These are phyloP conservation scores for Loripinus fragilis DNA, from an alignment of 2,888 invertebrate species.

Conservation along the genomic window DNA sequence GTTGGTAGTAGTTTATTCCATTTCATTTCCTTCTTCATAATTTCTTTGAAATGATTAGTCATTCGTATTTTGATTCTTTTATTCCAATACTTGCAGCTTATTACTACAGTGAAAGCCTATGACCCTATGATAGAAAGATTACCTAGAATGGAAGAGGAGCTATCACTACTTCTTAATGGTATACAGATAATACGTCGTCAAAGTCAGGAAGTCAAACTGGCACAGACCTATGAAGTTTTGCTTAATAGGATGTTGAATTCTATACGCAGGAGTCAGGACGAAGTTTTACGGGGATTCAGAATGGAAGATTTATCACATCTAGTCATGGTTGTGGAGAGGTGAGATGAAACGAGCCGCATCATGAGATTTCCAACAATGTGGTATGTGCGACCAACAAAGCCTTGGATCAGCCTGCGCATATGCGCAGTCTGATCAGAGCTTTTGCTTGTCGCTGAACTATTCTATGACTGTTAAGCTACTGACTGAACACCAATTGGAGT, in stretches of 20 bases:
- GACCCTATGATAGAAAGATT: conserved; percentile 73
- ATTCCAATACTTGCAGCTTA: no score
- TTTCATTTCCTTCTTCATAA: no score
- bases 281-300: conserved; percentile 85
- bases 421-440: no score
- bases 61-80: no score
- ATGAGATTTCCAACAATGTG: no score
- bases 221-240: conserved; percentile 92
- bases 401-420: no score
- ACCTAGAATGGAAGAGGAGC: conserved; percentile 79
- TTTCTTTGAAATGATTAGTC: no score
- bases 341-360: conserved; percentile 80
- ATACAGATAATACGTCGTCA: conserved; percentile 91
- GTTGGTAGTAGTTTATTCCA: no score
- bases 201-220: conserved; percentile 94
- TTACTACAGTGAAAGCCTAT: conserved; percentile 70
- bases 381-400: no score
- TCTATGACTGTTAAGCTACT: no score
- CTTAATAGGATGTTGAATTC: conserved; percentile 93
- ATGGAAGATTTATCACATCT: conserved; percentile 89
- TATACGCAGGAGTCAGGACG: conserved; percentile 89
- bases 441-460: no score
- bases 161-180: conserved; percentile 92
- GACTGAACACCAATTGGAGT: no score
- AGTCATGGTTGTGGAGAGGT: conserved; percentile 95